A percentile compares a stretch with the other conserved stretches of the same genome.
Conservation (phyloP, 2,797 vertebrate species). For the Notolabrus celidotus region DNA sequence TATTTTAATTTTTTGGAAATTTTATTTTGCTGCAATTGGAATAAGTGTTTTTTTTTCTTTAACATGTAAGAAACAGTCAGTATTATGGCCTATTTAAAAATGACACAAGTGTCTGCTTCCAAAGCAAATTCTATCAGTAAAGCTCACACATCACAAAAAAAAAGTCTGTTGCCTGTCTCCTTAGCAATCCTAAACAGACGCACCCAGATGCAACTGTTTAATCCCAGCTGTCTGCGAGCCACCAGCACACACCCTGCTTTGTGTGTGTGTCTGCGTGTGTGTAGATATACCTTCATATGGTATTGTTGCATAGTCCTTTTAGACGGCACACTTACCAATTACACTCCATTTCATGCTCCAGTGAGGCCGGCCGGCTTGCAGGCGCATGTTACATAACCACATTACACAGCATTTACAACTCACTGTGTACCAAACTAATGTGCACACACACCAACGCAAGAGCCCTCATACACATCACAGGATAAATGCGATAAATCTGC, state of each 20-base stretch:
- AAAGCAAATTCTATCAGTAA: too few relatives aligned
- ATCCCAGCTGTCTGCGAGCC: slow-evolving; percentile 33
- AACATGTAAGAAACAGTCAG: too few relatives aligned
- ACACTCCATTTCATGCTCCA: slow-evolving; percentile 74
- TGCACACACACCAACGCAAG: slow-evolving; percentile 27
- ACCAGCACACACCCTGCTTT: slow-evolving; percentile 19
- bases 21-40: too few relatives aligned
- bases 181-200: slow-evolving; percentile 11
- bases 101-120: too few relatives aligned
- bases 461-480: neutral
- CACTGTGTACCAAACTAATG: slow-evolving; percentile 35
- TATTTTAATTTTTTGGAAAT: too few relatives aligned
- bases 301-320: slow-evolving; percentile 57
- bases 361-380: slow-evolving; percentile 59
- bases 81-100: too few relatives aligned
- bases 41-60: too few relatives aligned
- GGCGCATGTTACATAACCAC: slow-evolving; percentile 69
- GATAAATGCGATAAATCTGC: slow-evolving; percentile 7
- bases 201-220: slow-evolving; percentile 4
- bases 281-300: slow-evolving; percentile 45
- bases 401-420: slow-evolving; percentile 73
- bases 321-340: slow-evolving; percentile 75
- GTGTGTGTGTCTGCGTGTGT: neutral
- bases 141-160: too few relatives aligned
- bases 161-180: neutral